Base-by-base conservation (phyloP, 2,797 vertebrate species). In the Sciaenops ocellatus region DNA sequence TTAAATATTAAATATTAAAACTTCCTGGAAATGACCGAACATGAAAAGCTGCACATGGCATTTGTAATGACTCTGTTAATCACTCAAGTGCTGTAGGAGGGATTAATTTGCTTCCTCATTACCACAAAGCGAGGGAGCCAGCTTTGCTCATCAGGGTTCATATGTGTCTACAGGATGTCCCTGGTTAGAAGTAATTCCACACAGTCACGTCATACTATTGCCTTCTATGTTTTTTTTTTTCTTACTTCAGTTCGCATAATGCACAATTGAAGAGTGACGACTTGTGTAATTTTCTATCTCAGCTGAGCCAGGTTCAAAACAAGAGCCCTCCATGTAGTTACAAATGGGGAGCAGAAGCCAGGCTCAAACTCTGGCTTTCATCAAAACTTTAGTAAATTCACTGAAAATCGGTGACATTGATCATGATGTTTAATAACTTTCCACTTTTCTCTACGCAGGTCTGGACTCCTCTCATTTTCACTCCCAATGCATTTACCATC, bases 11-110 rank as follows among this genome's bases (percentile, higher is more conserved):
- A 63, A 69, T 2, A 59, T 54, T 56, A 48, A 42, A 71, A 41
- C 20, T 55, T 50, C 73, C 3, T 79, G 11, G 44, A 48, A 68
- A 41, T 73, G 66, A 47, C 26, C 22, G 18, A 82, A 56, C 69
- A 60, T 65, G 59, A 61, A 82, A 75, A 86, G 55, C 59, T 63
- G 78, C 63, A 75, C 73, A 83, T 76, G 74, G 20, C 50, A 54
- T 67, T 65, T 60, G 59, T 44, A 61, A 78, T 55, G 52, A 57
- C 56, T 77, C 66, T 67, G 61, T 79, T 80, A 78, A 79, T 70
- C 77, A 81, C 82, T 84, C 52, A 34, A 87, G 79, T 85, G 69
- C 76, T 83, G 72, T 72, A 68, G 78, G 78, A 73, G 46, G 77
- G 76, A 83, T 84, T 77, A 63, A 78, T 71, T 73, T 18, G 12